phyloP scores from a whole-genome alignment of 1,140 invertebrate species.

The Drosophila rhopaloa region DNA sequence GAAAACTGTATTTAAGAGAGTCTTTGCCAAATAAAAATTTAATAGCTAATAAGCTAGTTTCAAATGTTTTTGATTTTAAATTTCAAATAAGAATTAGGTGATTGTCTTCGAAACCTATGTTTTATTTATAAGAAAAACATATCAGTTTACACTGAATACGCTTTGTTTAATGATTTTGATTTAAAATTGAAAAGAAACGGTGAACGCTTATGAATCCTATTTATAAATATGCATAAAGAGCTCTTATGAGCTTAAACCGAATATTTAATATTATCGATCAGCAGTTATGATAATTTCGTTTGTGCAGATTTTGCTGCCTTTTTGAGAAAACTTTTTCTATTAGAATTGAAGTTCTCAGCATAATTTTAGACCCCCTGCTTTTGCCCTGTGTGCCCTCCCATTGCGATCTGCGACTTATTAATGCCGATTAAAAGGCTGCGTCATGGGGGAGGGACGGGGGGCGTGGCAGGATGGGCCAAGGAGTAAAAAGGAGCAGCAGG shows the following conservation, averaged over 20 bases:
- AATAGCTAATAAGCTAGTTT: not conserved
- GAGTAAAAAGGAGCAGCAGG: constrained; percentile 47
- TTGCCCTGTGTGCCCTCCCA: constrained; percentile 22
- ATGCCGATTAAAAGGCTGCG: constrained; percentile 9
- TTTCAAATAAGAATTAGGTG: not conserved
- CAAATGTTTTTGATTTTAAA: not conserved
- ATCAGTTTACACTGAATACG: too few species aligned
- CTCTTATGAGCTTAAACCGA: not conserved
- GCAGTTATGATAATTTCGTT: not conserved
- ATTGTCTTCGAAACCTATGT: not conserved
- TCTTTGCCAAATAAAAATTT: too few species aligned
- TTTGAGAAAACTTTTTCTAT: not conserved
- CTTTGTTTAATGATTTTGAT: not conserved
- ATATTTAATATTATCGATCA: not conserved
- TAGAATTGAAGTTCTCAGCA: not conserved
- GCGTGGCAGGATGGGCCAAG: not conserved
- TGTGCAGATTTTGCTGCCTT: not conserved
- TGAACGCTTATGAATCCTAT: not conserved
- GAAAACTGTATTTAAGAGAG: too few species aligned
- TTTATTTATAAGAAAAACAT: not conserved
- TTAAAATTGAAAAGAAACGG: not conserved
- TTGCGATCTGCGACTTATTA: constrained; percentile 17
- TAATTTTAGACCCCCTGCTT: not conserved
- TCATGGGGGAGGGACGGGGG: not conserved
- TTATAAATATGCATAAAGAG: not conserved